phyloP scores from a whole-genome alignment of 2,797 vertebrate species.

The Sebastes vulpes region DNA sequence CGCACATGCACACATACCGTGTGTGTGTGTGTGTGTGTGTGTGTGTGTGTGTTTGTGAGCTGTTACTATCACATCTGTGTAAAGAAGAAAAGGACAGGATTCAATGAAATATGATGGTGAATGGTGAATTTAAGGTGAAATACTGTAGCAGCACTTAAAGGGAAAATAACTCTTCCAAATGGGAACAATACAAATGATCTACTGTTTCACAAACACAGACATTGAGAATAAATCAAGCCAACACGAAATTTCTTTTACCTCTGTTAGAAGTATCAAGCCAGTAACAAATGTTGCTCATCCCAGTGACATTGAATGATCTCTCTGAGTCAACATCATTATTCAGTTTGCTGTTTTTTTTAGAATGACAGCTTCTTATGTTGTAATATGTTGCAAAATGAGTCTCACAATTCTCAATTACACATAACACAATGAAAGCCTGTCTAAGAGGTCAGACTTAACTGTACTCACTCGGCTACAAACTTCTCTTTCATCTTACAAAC shows the following conservation, averaged over 20 bases:
- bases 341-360: constrained; percentile 16
- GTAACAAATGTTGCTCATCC: constrained; percentile 22
- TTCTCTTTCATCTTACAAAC: constrained; percentile 68
- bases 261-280: constrained; percentile 14
- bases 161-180: constrained; percentile 24
- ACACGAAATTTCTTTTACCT: constrained; percentile 22
- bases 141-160: constrained; percentile 30
- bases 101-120: constrained; percentile 33
- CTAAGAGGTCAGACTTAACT: constrained; percentile 44
- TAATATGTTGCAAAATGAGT: constrained; percentile 22
- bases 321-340: constrained; percentile 19
- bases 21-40: not conserved
- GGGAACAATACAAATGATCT: constrained; percentile 43
- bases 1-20: not conserved
- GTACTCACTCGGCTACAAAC: constrained; percentile 49
- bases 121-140: constrained; percentile 28
- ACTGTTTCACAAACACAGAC: constrained; percentile 38
- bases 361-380: constrained; percentile 1
- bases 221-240: constrained; percentile 5
- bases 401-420: constrained; percentile 24
- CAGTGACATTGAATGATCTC: constrained; percentile 13
- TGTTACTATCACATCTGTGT: constrained; percentile 19
- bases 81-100: constrained; percentile 22
- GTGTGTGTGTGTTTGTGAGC: not conserved
- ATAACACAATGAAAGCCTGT: constrained; percentile 43